These are phyloP conservation scores for Sycophaga agraensis DNA, from an alignment of 1,140 invertebrate species.

Conservation along the genomic window DNA sequence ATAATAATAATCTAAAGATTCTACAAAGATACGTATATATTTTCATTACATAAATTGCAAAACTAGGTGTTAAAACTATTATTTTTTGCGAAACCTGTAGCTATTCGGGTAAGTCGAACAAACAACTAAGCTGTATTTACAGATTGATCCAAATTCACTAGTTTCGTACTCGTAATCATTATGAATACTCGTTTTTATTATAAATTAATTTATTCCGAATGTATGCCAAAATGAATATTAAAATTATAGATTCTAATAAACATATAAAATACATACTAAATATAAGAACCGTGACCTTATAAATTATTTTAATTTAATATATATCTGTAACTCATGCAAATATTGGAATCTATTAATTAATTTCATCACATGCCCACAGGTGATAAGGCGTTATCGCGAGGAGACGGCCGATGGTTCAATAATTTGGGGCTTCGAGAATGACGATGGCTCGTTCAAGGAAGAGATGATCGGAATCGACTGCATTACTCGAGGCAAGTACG, in stretches of 20 bases:
- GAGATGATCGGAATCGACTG: slow-evolving; percentile 79
- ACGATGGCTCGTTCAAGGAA: slow-evolving; percentile 74
- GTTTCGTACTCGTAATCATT: too few species aligned
- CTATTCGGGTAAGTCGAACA: not conserved
- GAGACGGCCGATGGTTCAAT: slow-evolving; percentile 81
- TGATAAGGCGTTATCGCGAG: slow-evolving; percentile 66
- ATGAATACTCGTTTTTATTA: too few species aligned
- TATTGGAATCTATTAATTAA: not conserved
- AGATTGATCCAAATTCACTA: too few species aligned
- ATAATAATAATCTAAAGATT: slow-evolving; percentile 2
- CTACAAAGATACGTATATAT: slow-evolving; percentile 3
- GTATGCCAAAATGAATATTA: too few species aligned
- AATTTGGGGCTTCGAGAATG: slow-evolving; percentile 84
- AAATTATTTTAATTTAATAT: too few species aligned
- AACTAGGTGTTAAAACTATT: slow-evolving; percentile 14
- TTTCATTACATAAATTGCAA: slow-evolving; percentile 9
- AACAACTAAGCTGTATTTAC: slow-evolving; percentile 10
- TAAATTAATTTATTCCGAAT: too few species aligned
- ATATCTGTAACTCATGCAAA: not conserved
- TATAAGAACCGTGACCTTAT: too few species aligned
- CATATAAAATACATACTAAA: too few species aligned
- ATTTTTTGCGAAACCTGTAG: not conserved
- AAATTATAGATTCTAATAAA: too few species aligned
- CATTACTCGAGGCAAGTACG: slow-evolving; percentile 78
- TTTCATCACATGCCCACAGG: slow-evolving; percentile 35